Evolutionary conservation across 2,113 vertebrate genomes (phyloP).

Genomic region (Tragelaphus scriptus): DNA sequence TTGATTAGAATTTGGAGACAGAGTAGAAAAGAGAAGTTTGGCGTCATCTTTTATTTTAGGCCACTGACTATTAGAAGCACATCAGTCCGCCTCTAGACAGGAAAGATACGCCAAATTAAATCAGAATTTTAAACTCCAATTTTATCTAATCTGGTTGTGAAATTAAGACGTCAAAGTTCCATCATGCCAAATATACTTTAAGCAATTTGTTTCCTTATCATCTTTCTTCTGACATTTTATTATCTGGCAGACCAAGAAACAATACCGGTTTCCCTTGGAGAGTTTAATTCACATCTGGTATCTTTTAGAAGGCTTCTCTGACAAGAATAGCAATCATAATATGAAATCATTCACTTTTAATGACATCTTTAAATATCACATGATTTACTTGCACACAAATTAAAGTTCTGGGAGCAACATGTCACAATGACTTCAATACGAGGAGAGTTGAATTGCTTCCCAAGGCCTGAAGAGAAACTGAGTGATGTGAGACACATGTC

Average conservation of each 20-base stretch:
- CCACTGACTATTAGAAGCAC: not conserved
- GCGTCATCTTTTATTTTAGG: not conserved
- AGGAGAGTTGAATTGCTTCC: not conserved
- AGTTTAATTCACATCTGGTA: slow-evolving; percentile 29
- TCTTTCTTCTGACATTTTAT: slow-evolving; percentile 48
- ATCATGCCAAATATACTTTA: slow-evolving; percentile 20
- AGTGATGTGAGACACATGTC: not conserved
- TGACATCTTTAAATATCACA: slow-evolving; percentile 29
- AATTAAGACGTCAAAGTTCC: slow-evolving; percentile 31
- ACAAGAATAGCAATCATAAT: not conserved
- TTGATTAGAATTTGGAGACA: not conserved
- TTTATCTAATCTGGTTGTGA: slow-evolving; percentile 4
- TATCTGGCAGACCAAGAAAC: slow-evolving; percentile 10
- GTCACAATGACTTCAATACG: not conserved
- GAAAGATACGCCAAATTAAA: not conserved
- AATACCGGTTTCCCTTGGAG: slow-evolving; percentile 9
- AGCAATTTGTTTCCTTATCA: slow-evolving; percentile 45
- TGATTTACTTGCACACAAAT: slow-evolving; percentile 30
- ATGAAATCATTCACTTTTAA: slow-evolving; percentile 6
- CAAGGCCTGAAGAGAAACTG: not conserved
- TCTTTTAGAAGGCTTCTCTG: slow-evolving; percentile 19
- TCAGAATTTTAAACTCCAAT: slow-evolving; percentile 30
- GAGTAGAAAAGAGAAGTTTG: slow-evolving; percentile 12
- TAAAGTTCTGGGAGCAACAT: not conserved
- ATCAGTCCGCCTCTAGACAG: not conserved